phyloP scores from a whole-genome alignment of 2,888 invertebrate genomes.

The Macrophya alboannulata region DNA sequence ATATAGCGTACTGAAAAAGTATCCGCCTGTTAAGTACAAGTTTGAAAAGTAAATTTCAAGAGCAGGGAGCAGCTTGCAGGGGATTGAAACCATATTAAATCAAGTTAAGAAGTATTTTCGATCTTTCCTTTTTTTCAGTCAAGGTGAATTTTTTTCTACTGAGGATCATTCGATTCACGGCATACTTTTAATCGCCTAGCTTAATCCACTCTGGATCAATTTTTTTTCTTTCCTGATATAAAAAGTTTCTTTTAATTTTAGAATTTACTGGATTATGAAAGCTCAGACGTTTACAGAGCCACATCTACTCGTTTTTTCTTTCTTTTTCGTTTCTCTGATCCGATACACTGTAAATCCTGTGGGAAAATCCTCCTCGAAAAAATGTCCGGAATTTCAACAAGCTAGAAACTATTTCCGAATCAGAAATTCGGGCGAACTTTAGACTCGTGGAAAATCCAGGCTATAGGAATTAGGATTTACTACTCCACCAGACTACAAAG shows the following conservation, averaged over 20 bases:
- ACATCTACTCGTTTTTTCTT: neutral
- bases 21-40: neutral
- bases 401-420: neutral
- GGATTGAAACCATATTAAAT: neutral
- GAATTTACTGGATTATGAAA: neutral
- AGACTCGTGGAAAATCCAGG: neutral
- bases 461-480: neutral
- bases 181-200: neutral
- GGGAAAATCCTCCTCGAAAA: neutral
- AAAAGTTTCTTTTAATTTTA: neutral
- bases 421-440: neutral
- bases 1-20: neutral
- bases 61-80: neutral
- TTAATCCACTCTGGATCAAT: neutral
- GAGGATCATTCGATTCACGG: conserved; percentile 11
- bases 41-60: neutral
- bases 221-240: neutral
- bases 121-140: neutral
- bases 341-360: neutral
- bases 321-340: neutral
- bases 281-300: neutral
- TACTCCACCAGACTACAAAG: neutral
- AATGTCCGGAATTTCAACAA: neutral
- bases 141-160: neutral
- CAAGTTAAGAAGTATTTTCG: conserved; percentile 5